phyloP scores from a whole-genome alignment of 1,140 invertebrate genomes.

The Trichonephila clavipes region DNA sequence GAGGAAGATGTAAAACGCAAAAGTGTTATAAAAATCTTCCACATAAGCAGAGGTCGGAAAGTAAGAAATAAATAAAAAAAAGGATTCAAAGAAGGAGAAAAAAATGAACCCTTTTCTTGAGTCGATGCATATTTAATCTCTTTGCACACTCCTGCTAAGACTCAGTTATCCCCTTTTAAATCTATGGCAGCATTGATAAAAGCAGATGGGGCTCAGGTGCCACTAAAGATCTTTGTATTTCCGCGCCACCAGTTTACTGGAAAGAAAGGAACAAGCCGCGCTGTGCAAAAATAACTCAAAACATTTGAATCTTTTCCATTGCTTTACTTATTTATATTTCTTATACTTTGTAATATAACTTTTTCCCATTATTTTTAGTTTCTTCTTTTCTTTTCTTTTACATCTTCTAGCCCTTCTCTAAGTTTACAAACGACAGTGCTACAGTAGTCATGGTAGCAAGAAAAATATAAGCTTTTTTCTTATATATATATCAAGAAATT shows the following conservation, averaged over 20 bases:
- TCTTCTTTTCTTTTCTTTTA: background rate
- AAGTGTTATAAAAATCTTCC: background rate
- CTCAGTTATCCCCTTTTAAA: constrained; percentile 29
- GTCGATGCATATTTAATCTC: constrained; percentile 52
- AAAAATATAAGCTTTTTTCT: background rate
- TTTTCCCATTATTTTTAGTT: constrained; percentile 6
- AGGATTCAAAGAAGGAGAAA: background rate
- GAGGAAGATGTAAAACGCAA: background rate
- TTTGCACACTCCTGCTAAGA: constrained; percentile 17
- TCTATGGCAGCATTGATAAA: constrained; percentile 37
- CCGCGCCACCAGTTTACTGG: background rate
- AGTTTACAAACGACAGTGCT: background rate
- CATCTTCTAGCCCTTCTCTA: background rate
- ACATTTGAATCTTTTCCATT: constrained; percentile 22
- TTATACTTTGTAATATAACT: background rate
- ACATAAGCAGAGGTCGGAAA: background rate
- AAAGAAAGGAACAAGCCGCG: background rate
- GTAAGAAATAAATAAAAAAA: background rate
- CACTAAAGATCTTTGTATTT: constrained; percentile 33
- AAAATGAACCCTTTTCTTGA: background rate
- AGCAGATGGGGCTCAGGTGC: constrained; percentile 40
- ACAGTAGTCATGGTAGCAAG: background rate
- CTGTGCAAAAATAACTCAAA: background rate
- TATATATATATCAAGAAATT: background rate
- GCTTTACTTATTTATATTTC: background rate